Evolutionary conservation across 2,888 invertebrate genomes (phyloP).

Genomic region (Lucinisca nassula): DNA sequence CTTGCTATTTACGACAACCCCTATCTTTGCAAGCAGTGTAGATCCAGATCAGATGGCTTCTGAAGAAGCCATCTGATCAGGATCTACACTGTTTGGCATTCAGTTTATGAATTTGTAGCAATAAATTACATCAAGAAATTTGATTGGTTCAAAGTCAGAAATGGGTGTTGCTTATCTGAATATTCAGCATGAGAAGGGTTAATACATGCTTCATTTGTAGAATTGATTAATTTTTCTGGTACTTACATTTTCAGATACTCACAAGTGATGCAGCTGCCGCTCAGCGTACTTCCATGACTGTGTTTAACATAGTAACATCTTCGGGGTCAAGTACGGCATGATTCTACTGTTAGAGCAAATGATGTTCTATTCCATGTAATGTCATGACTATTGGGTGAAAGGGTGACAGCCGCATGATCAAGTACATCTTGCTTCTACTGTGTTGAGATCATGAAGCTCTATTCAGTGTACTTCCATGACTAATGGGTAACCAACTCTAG

Average conservation of each 20-base stretch:
- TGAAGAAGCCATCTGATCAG: too few relatives aligned
- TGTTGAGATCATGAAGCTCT: background rate
- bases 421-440: slow-evolving; percentile 60
- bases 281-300: slow-evolving; percentile 70
- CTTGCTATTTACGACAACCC: too few relatives aligned
- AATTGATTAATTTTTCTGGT: background rate
- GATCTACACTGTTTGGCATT: too few relatives aligned
- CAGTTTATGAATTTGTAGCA: too few relatives aligned
- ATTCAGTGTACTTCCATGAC: background rate
- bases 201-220: too few relatives aligned
- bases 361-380: background rate
- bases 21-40: too few relatives aligned
- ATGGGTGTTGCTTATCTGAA: too few relatives aligned
- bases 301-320: slow-evolving; percentile 70
- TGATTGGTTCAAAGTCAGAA: too few relatives aligned
- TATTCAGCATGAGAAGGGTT: too few relatives aligned
- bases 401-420: slow-evolving; percentile 54
- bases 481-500: background rate
- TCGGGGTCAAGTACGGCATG: slow-evolving; percentile 67
- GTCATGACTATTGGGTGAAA: background rate
- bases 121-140: too few relatives aligned
- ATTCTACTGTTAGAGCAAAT: background rate
- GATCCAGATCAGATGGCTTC: too few relatives aligned
- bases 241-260: slow-evolving; percentile 61
- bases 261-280: slow-evolving; percentile 59